Evolutionary conservation across 2,797 vertebrate genomes (phyloP), one percentile per base, ranked within the genome.

Genomic region (Falco novaeseelandiae): DNA sequence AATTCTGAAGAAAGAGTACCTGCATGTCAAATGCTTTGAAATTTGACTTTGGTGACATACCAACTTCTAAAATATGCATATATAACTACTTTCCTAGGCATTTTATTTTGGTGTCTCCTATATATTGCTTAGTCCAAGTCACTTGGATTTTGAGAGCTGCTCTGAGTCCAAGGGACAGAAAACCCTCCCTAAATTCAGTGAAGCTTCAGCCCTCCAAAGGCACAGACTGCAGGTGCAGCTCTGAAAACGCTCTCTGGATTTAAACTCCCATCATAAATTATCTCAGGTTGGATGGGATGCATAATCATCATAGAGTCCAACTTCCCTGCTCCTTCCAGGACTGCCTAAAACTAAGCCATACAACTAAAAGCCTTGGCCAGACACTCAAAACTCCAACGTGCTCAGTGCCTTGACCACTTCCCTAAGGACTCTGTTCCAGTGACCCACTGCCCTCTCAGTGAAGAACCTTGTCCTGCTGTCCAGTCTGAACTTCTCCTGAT

Each of bases 281-380:
- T 13, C 27, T 77, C 10, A 18, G 62, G 40, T 32, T 91, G 19
- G 26, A 80, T 69, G 9, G 26, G 30, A 40, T 6, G n/a, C 9
- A 52, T 32, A 55, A 55, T 16, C 22, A 81, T 21, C 27, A 49
- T 3, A 0, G 1, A 46, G 20, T 54, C 12, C 38, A 78, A 46
- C 5, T 44, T 44, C 18, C 5, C 22, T 36, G 49, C 20, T 77
- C 36, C 26, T 44, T 3, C 3, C 8, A 51, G 22, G 25, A 49
- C 36, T 20, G 70, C 14, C 7, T 49, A 49, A 49, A 67, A 51
- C 38, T 44, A 27, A 77, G 70, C 42, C 13, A 32, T 27, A 48
- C 26, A 4, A 83, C 23, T 38, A 38, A 36, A 3, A 71, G 16
- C 23, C 8, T 29, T 0, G 0, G 22, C 21, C 48, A 70, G 26